phyloP scores from a whole-genome alignment of 2,888 invertebrate genomes.

The Polylopha cassiicola region DNA sequence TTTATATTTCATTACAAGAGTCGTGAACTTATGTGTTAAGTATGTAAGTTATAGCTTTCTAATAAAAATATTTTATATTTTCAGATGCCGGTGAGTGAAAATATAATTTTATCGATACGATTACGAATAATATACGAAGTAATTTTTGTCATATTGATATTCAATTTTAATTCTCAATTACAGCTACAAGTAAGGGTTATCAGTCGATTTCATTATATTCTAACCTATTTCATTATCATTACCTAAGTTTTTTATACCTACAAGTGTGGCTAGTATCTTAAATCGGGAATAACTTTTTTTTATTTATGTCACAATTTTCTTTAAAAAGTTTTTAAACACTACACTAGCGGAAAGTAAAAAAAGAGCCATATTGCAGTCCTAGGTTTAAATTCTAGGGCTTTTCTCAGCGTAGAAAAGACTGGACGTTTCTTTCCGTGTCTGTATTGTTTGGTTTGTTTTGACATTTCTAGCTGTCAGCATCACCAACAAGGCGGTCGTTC shows the following conservation, averaged over 20 bases:
- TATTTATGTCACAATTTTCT: not conserved
- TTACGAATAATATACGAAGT: not conserved
- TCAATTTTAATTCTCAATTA: conserved; percentile 15
- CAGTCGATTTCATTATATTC: too few relatives aligned
- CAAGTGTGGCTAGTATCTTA: too few relatives aligned
- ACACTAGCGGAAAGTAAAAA: not conserved
- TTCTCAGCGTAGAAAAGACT: too few relatives aligned
- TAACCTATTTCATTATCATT: too few relatives aligned
- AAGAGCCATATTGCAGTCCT: not conserved
- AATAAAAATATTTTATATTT: conserved; percentile 16
- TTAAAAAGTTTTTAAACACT: not conserved
- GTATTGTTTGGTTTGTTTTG: not conserved
- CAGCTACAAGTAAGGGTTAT: conserved; percentile 27
- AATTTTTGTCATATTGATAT: conserved; percentile 1
- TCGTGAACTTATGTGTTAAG: too few relatives aligned
- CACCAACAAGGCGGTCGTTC: conserved; percentile 16
- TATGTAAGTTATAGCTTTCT: not conserved
- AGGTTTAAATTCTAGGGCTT: not conserved
- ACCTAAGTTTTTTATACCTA: too few relatives aligned
- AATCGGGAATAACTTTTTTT: too few relatives aligned
- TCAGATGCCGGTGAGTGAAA: conserved; percentile 41
- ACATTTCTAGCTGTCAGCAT: conserved; percentile 31
- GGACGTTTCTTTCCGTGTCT: too few relatives aligned
- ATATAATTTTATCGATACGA: not conserved
- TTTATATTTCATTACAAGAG: too few relatives aligned